Base-by-base conservation (phyloP, 2,888 invertebrate species). In the Oligia latruncula region DNA sequence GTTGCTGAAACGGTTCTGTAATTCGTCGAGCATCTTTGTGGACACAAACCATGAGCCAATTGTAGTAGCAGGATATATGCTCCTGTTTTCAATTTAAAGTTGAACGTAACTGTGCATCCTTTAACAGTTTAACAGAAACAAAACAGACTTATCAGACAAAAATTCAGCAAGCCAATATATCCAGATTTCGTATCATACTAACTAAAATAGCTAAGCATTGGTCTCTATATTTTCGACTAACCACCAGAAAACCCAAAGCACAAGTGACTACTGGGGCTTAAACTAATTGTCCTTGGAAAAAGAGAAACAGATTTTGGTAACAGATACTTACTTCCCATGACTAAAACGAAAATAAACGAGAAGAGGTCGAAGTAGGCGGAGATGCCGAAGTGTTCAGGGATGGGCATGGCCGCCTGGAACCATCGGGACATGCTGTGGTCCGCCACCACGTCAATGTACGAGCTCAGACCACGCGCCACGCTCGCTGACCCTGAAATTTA, bases 281-380 rank as follows among this genome's bases (percentile, higher is more conserved):
- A 58, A 76, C 2, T 62, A n/a, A 49, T 55, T 1, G 1, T 75
- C 9, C 20, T 75, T 20, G 23, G 43, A 8, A 15, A 60, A 49
- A 46, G n/a, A 60, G 15, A n/a, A n/a, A 17, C 4, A 29, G 29
- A 4, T 77, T n/a, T 60, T n/a, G 15, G 9, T 35, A n/a, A 58
- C 15, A 13, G 5, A 60, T 15, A 91, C 94, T 94, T 92, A 98
- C 98, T 97, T 90, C 98, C 98, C 88, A 98, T 97, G 5, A 97
- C 86, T 0, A 98, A 88, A 0, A 98, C 98, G 13, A 98, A 92
- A 0, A 97, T 95, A 87, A 98, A 98, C 0, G 98, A 97, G 85
- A 98, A 97, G 79, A 98, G 97, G 91, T 98, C 98, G 84, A 98
- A 98, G 94, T 98, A 98, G 0, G 97, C 92, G 0, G 98, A 97